Base-by-base conservation (phyloP, 2,888 invertebrate genomes). In the Alloplasta piceator region DNA sequence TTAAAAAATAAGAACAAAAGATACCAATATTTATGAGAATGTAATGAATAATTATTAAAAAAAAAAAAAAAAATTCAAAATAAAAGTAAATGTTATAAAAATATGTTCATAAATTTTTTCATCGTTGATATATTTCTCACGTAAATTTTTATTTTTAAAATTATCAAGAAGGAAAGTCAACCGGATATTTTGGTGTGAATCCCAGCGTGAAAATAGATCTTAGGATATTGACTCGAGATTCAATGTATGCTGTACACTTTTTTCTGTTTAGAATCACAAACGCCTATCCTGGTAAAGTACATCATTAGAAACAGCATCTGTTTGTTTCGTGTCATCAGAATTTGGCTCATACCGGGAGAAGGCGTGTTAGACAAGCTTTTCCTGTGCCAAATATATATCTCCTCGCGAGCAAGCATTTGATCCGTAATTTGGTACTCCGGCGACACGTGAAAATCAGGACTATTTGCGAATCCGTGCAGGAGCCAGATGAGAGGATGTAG, bases 371-470 rank as follows among this genome's bases (percentile, higher is more conserved):
- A 70, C 38, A 58, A 4, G 26, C 48, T 48, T 26, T 26, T 76
- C 68, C 60, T 64, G 64, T 64, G 61, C 63, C 14, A 64, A 70
- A 73, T 73, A 78, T 73, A 16, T 16, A 58, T 63, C 12, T 6
- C n/a, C 10, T 58, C n/a, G 50, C 14, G 80, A 63, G 68, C 38
- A 46, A 74, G 64, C 68, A 76, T 76, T 76, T 76, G 71, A 76
- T 74, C 50, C 68, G 79, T 74, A 79, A 79, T 79, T 79, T 70
- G 68, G 76, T 52, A 55, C 64, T 60, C 64, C 58, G 63, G 77
- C 38, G 76, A 64, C 68, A 73, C 64, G 67, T 73, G 77, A 73
- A 77, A 80, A 80, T 80, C 77, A 77, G 77, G 76, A 70, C 73
- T 80, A 64, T 80, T 80, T 77, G 80, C 77, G 64, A 63, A 73